Evolutionary conservation across 2,888 invertebrate species (phyloP), one percentile per base, ranked within the genome.

Genomic region (Hyppa rectilinea): DNA sequence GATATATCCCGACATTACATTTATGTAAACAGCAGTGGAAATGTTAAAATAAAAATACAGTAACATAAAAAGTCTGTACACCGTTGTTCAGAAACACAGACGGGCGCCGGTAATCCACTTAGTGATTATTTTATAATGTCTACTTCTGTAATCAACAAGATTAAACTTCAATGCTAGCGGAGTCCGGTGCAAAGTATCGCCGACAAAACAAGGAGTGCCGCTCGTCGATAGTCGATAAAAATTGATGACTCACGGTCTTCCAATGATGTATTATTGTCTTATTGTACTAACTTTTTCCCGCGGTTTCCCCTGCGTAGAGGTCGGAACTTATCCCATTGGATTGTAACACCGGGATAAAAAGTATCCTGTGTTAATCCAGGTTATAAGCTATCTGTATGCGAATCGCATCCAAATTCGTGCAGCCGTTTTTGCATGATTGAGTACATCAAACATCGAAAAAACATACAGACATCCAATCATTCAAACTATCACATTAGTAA

Each of bases 151-250:
- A 87, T 88, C 85, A 83, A 74, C 75, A 64, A 78, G 82, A 87
- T 88, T 86, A 85, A 85, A 84, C 76, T 81, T 80, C 76, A 83
- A 78, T 83, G 82, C 78, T 83, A 74, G 71, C 74, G 56, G 67
- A 75, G 75, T 56, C 75, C 78, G 60, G 76, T 77, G 76, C 75
- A 75, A 79, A 79, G 83, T 82, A 71, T 71, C 45, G 78, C 63
- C 68, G 74, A 63, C 62, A 63, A 81, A 89, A 87, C 89, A 90
- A 90, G 94, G 93, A 87, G 93, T 90, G 94, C 90, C 91, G 80
- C 80, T 85, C 80, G 83, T 85, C 89, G 89, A 92, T 91, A 90
- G 87, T 73, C 86, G 82, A 87, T 88, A 89, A 89, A 84, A 87
- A 86, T 83, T 74, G 61, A 79, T 90, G 87, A 90, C 83, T 88